phyloP scores from a whole-genome alignment of 2,888 invertebrate genomes.

The Drosophila austrosaltans region DNA sequence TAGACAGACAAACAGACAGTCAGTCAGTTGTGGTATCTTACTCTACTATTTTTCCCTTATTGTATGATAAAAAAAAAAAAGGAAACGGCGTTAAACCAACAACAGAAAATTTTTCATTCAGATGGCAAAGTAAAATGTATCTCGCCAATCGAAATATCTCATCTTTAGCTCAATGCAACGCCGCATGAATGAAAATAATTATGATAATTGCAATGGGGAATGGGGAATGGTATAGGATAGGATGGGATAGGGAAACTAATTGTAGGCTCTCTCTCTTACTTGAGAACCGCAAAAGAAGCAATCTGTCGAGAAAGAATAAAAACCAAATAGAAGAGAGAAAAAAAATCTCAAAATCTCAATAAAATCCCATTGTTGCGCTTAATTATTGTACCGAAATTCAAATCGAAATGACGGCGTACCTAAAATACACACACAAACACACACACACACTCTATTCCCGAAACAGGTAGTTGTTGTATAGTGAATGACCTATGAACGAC shows the following conservation, averaged over 20 bases:
- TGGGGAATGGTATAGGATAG: constrained; percentile 29
- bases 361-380: constrained; percentile 76
- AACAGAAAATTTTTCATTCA: constrained; percentile 52
- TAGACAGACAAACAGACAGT: neutral
- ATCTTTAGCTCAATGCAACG: constrained; percentile 51
- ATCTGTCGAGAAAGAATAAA: constrained; percentile 33
- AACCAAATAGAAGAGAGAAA: constrained; percentile 6
- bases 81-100: constrained; percentile 58
- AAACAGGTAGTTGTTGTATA: neutral
- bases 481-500: constrained; percentile 22
- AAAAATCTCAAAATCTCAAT: constrained; percentile 62
- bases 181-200: constrained; percentile 75
- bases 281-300: constrained; percentile 62
- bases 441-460: neutral
- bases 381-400: constrained; percentile 77
- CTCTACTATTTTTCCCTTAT: constrained; percentile 14
- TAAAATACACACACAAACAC: constrained; percentile 6
- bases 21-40: constrained; percentile 1
- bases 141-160: constrained; percentile 51
- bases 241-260: constrained; percentile 54
- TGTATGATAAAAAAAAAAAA: constrained; percentile 43
- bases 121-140: constrained; percentile 43
- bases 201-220: constrained; percentile 69
- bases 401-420: constrained; percentile 58
- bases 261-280: constrained; percentile 67